These are phyloP conservation scores for Limanda limanda DNA, from an alignment of 2,113 vertebrate species.

Conservation along the genomic window DNA sequence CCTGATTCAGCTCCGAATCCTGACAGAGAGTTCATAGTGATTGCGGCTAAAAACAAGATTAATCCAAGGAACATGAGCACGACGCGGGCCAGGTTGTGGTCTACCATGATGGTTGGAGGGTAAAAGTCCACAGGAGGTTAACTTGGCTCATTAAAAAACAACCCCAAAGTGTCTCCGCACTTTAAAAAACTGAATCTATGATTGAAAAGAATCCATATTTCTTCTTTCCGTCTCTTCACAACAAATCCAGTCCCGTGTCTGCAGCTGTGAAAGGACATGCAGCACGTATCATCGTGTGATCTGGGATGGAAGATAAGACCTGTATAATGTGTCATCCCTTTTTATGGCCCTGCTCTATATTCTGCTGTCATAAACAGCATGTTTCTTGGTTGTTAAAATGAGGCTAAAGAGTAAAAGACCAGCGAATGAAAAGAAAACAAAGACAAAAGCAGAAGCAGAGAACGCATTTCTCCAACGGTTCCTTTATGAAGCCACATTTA, in stretches of 20 bases:
- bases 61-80: conserved; percentile 64
- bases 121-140: conserved; percentile 30
- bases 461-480: too few relatives aligned
- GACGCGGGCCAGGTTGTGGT: conserved; percentile 25
- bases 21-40: conserved; percentile 62
- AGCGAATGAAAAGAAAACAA: background rate
- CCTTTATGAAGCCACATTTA: too few relatives aligned
- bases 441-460: too few relatives aligned
- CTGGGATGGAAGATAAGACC: conserved; percentile 6
- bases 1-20: conserved; percentile 60
- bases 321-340: conserved; percentile 18
- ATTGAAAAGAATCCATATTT: background rate
- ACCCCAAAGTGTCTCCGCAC: background rate
- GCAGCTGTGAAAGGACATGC: background rate
- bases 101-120: conserved; percentile 43
- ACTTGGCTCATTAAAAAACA: background rate
- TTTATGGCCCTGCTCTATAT: conserved; percentile 58
- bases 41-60: conserved; percentile 39
- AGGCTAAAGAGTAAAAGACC: conserved; percentile 38
- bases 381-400: conserved; percentile 21
- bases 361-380: conserved; percentile 45
- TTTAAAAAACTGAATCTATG: background rate
- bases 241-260: background rate
- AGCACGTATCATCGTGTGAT: background rate
- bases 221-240: background rate